Base-by-base conservation (phyloP, 1,140 invertebrate species). In the Macrosteles quadrilineatus region DNA sequence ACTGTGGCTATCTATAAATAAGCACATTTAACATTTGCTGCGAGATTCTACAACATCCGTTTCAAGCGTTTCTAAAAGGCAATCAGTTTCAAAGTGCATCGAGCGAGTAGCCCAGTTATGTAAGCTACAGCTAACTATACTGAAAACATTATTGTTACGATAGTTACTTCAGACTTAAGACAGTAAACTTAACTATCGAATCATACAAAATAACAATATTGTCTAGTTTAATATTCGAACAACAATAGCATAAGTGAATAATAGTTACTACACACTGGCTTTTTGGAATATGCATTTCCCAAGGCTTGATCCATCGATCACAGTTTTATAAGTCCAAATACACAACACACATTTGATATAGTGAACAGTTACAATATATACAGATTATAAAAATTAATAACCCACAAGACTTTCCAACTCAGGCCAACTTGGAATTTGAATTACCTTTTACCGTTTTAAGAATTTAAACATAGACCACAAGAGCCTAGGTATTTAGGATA, bases 131-230 rank as follows among this genome's bases (percentile, higher is more conserved):
- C 4, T 23, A 27, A 27, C 12, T 25, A 27, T 59, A 6, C 4
- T 53, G 11, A 14, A 53, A 11, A 6, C 21, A 6, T 14, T 53
- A 17, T 6, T 53, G 4, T 53, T 53, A 53, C 19, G 47, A 6
- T 53, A 53, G 11, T 53, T 53, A 6, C 6, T 21, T n/a, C 14
- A 50, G 3, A 50, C 4, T 59, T n/a, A 29, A 23, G 21, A 59
- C 9, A 23, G 27, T 27, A 59, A 59, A 59, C 12, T 29, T 25
- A 21, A 50, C 12, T 9, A 59, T 21, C 11, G 2, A 59, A 59
- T 59, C 55, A 59, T 27, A 59, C 21, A 59, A 59, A 27, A 59
- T 29, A 59, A 29, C 55, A 59, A 59, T 59, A 59, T 59, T 59
- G 55, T 59, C 55, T 59, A 11, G 23, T 30, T 25, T 59, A 27